Evolutionary conservation across 2,797 vertebrate genomes (phyloP).

Genomic region (Anguilla anguilla): DNA sequence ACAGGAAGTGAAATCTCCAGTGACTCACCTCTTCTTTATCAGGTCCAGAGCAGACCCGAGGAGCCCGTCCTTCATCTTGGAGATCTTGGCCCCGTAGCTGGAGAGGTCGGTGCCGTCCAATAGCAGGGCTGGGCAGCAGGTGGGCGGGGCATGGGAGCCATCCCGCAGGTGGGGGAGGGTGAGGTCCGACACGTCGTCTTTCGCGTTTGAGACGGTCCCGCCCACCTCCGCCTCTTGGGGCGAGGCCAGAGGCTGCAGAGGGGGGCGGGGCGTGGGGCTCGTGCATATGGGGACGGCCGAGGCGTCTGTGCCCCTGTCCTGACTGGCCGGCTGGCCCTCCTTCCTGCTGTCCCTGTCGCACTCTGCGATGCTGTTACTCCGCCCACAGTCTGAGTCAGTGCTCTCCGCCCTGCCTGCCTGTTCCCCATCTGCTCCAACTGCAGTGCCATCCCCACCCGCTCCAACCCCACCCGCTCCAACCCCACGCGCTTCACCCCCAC

Average conservation of each 20-base stretch:
- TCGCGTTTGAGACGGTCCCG: slow-evolving; percentile 58
- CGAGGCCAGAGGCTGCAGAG: slow-evolving; percentile 70
- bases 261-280: slow-evolving; percentile 77
- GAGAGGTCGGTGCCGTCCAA: slow-evolving; percentile 85
- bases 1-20: neutral
- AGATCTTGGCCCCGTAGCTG: slow-evolving; percentile 86
- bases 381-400: slow-evolving; percentile 28
- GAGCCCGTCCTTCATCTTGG: slow-evolving; percentile 88
- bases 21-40: slow-evolving; percentile 87
- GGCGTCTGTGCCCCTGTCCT: slow-evolving; percentile 28
- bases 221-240: slow-evolving; percentile 57
- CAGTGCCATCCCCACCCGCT: neutral
- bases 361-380: slow-evolving; percentile 36
- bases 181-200: slow-evolving; percentile 51
- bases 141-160: slow-evolving; percentile 75
- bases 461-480: neutral
- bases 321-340: neutral
- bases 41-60: slow-evolving; percentile 87
- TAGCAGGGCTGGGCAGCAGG: slow-evolving; percentile 85
- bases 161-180: slow-evolving; percentile 67
- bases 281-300: slow-evolving; percentile 75
- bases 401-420: slow-evolving; percentile 10
- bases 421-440: neutral
- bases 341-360: slow-evolving; percentile 27
- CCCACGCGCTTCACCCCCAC: neutral